Evolutionary conservation across 2,797 vertebrate species (phyloP), one percentile per base, ranked within the genome.

Genomic region (Rhabdophis nuchalis): DNA sequence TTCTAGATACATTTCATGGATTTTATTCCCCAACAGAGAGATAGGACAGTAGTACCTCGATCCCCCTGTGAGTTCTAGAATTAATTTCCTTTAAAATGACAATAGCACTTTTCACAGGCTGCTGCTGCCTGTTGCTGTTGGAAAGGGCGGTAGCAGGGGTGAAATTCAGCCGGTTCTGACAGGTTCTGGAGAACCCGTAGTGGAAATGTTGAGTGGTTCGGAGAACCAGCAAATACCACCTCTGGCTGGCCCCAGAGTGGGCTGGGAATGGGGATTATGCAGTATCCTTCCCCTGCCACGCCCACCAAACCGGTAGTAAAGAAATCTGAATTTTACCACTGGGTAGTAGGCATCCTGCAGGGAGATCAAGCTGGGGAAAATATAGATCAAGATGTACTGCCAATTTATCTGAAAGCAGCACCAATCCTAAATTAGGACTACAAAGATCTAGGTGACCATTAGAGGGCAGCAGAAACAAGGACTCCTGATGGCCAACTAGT

Each of bases 31-130:
- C 54, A 77, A 36, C 13, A 53, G 89, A 77, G 87, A 27, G 29
- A 87, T 82, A 2, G 50, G 90, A 56, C 85, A 72, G 82, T 60
- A 32, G 54, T 87, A 87, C 91, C 52, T 88, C 18, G 41, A 29
- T 53, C 91, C 68, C 89, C 64, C 53, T 12, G 7, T 82, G 85
- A 20, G 36, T 61, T 60, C 86, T 41, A 52, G 56, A 61, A 93
- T 93, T 87, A 88, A 90, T 90, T 93, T 82, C 50, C 56, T 90
- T 90, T 90, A 87, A 93, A 90, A 56, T 58, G 56, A 85, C 85
- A 82, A 53, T 14, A 36, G 11, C 86, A 41, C 56, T 13, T n/a
- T 72, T 87, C 52, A n/a, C 27, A 54, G 46, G 16, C 10, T 60
- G 46, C 27, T 29, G 7, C 54, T 87, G 41, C 23, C 18, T 56